These are phyloP conservation scores for Euborellia annulipes DNA, from an alignment of 1,140 invertebrate species.

Conservation along the genomic window DNA sequence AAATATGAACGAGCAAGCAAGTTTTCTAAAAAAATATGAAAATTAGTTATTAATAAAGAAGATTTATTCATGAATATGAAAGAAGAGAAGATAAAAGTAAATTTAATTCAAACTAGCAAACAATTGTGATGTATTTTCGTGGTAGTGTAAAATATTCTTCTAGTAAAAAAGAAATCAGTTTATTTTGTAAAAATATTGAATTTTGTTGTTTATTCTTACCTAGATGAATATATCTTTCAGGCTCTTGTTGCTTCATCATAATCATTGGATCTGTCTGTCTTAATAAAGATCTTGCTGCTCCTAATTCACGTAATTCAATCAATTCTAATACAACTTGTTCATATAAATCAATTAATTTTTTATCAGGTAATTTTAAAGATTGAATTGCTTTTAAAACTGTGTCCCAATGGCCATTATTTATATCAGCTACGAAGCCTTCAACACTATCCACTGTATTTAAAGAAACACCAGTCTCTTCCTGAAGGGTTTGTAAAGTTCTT, in stretches of 20 bases:
- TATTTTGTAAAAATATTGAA: too few relatives aligned
- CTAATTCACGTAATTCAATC: conserved; percentile 91
- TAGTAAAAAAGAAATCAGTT: too few relatives aligned
- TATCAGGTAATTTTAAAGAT: conserved; percentile 92
- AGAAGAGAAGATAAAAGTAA: too few relatives aligned
- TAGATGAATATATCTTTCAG: conserved; percentile 86
- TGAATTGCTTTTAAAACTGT: conserved; percentile 95
- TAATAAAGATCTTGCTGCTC: conserved; percentile 88
- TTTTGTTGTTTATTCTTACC: too few relatives aligned
- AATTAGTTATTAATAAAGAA: neutral
- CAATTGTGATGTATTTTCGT: too few relatives aligned
- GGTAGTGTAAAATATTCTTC: too few relatives aligned
- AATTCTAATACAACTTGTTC: conserved; percentile 99
- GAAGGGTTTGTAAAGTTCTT: conserved; percentile 77
- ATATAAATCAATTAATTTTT: conserved; percentile 96
- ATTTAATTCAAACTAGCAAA: too few relatives aligned
- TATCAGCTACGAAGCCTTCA: conserved; percentile 93
- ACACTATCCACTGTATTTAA: conserved; percentile 98
- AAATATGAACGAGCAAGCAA: conserved; percentile 92
- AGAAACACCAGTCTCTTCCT: conserved; percentile 98
- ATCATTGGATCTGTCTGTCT: conserved; percentile 99
- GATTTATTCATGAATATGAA: too few relatives aligned
- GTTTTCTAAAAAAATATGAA: conserved; percentile 54
- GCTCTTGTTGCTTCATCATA: conserved; percentile 92
- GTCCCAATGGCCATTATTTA: conserved; percentile 99